Evolutionary conservation across 2,888 invertebrate genomes (phyloP), one percentile per base, ranked within the genome.

Genomic region (Fragum whitleyi): DNA sequence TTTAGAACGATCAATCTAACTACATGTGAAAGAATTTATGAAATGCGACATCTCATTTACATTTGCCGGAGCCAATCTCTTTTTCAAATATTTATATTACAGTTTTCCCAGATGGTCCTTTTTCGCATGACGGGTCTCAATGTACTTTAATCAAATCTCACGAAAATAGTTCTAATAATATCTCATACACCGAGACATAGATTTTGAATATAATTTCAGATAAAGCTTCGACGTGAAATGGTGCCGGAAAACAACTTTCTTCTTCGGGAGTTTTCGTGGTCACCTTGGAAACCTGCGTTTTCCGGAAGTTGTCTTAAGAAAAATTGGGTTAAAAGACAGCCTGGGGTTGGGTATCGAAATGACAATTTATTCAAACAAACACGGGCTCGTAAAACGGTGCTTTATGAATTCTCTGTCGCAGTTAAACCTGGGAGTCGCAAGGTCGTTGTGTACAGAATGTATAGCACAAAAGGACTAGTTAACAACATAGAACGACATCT

Each of bases 211-310:
- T 47, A 14, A 47, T 47, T 47, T 47, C 57, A 39, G 55, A 0
- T 14, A 42, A 65, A 65, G 26, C 57, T 74, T 6, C 65, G 67
- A 14, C 42, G 74, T 53, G 74, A 74, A 55, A 65, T 23, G 26
- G 74, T 74, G 6, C 74, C 74, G 39, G 67, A 74, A 53, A 67
- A 53, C n/a, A 67, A 74, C 39, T 74, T 67, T 23, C 23, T 26
- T 28, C 68, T 74, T 16, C 29, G 74, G 47, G 51, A 74, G 28
- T 51, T 36, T 28, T 65, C 65, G n/a, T 74, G 74, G 74, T 74
- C 74, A 21, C 28, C 67, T 16, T 74, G 74, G 74, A 65, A 67
- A 55, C 36, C 65, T 2, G 67, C 47, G 11, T 36, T 67, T 26
- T 55, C 39, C 68, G 23, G 67, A 0, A 53, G 19, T 28, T 65